These are phyloP conservation scores for Porites rus DNA, from an alignment of 92 coral and sea anemone genomes.

Conservation along the genomic window DNA sequence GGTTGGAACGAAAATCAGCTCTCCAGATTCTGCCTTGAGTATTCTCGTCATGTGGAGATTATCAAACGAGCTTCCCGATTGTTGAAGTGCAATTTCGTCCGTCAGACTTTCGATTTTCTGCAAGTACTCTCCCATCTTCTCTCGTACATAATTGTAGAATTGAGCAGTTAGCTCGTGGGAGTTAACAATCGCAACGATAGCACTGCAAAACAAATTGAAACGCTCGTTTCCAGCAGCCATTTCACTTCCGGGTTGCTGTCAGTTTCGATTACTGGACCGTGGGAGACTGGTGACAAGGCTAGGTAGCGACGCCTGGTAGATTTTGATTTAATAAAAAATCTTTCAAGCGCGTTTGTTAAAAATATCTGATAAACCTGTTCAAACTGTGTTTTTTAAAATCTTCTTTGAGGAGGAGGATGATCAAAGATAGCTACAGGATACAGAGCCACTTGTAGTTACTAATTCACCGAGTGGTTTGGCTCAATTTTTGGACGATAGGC, in stretches of 20 bases:
- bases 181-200: slow-evolving; percentile 4
- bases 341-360: too few species aligned
- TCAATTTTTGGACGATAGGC: too few species aligned
- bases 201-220: slow-evolving; percentile 22
- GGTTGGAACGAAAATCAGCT: slow-evolving; percentile 18
- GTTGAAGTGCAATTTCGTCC: slow-evolving; percentile 22
- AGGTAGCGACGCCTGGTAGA: too few species aligned
- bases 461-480: too few species aligned
- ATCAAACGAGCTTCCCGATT: slow-evolving; percentile 34
- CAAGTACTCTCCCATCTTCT: slow-evolving; percentile 29
- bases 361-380: too few species aligned
- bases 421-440: too few species aligned
- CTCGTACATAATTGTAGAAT: slow-evolving; percentile 14
- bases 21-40: slow-evolving; percentile 2
- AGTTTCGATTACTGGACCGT: too few species aligned
- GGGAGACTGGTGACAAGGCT: too few species aligned
- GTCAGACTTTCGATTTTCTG: slow-evolving; percentile 23
- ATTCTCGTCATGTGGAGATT: slow-evolving; percentile 32
- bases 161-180: slow-evolving; percentile 27
- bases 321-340: too few species aligned
- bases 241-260: not conserved
- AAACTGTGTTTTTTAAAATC: too few species aligned
- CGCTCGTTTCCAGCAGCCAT: slow-evolving; percentile 25
- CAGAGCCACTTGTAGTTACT: too few species aligned
- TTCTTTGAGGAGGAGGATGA: too few species aligned